Evolutionary conservation across 2,797 vertebrate species (phyloP), one percentile per base, ranked within the genome.

Genomic region (Buceros bicornis): DNA sequence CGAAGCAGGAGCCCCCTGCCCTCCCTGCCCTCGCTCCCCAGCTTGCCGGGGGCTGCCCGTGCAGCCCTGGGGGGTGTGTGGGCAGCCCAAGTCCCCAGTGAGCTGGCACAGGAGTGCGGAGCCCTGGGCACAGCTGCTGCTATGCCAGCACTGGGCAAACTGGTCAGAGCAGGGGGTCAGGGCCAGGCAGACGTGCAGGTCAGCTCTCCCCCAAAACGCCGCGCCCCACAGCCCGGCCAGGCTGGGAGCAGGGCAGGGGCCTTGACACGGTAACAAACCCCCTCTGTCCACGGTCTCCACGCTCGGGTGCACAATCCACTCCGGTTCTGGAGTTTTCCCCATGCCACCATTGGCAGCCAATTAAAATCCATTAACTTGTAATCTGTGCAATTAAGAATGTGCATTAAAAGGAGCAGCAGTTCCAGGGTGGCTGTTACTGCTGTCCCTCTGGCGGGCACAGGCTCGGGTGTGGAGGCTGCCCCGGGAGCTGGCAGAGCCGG

Each of bases 271-370:
- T 37, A 37, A 50, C 56, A 40, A 35, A n/a, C 4, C 1, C 62
- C 13, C 1, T 19, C 26, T 15, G 4, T 1, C 43, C 21, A 2
- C 0, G 0, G 6, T 42, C n/a, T 35, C 47, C 13, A 3, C 4
- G 16, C 48, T 17, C 20, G 9, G 33, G 24, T 14, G 35, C 6
- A 29, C 45, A 29, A 5, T 43, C 42, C 15, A 73, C 17, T 31
- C 60, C 66, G 10, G 3, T 21, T 69, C 73, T n/a, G 33, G 40
- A 0, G 0, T 25, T 92, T 80, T 60, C 66, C 35, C 37, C 37
- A 40, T 40, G 37, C 12, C 37, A 40, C 58, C 47, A 0, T 82
- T 67, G 19, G 9, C 51, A 33, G n/a, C 45, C 74, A 48, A 10
- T 64, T 64, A 61, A 76, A 82, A 53, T 21, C 54, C 79, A 60